Conservation (phyloP, 2,888 invertebrate species). For the Lasioglossum vierecki region DNA sequence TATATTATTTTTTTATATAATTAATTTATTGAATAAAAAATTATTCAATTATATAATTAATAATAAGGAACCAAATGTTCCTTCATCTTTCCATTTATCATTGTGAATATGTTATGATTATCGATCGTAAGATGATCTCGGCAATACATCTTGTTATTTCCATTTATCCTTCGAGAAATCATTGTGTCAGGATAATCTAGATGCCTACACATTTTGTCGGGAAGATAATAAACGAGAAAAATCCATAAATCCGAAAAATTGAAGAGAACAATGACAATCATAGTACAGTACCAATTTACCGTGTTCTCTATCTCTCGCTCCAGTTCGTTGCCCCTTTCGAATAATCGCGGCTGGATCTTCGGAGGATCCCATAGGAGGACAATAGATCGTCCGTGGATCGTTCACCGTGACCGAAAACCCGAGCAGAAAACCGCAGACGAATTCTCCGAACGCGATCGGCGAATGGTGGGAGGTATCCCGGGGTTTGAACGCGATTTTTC, state of each 20-base stretch:
- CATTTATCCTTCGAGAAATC: not conserved
- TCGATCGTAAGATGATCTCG: too few species aligned
- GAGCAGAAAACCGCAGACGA: constrained; percentile 1
- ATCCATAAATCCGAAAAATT: not conserved
- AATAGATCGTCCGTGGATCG: constrained; percentile 4
- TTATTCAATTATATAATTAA: too few species aligned
- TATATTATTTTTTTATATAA: too few species aligned
- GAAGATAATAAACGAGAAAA: not conserved
- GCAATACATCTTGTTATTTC: too few species aligned
- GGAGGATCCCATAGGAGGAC: constrained; percentile 11
- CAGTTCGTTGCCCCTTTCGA: not conserved
- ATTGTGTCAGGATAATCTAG: not conserved
- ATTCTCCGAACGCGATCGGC: constrained; percentile 36
- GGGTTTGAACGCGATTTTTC: constrained; percentile 30
- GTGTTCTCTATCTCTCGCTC: not conserved
- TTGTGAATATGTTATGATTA: too few species aligned
- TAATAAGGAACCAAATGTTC: too few species aligned
- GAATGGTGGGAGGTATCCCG: not conserved
- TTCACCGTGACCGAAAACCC: constrained; percentile 7
- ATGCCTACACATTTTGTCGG: too few species aligned
- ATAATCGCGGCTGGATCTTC: not conserved
- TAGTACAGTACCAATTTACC: not conserved
- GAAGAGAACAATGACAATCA: not conserved
- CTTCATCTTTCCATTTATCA: too few species aligned
- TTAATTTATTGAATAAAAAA: too few species aligned